A percentile compares a stretch with the other conserved stretches of the same genome.
Evolutionary conservation across 2,888 invertebrate species (phyloP).

Genomic region (Nephrotoma guestfalica): DNA sequence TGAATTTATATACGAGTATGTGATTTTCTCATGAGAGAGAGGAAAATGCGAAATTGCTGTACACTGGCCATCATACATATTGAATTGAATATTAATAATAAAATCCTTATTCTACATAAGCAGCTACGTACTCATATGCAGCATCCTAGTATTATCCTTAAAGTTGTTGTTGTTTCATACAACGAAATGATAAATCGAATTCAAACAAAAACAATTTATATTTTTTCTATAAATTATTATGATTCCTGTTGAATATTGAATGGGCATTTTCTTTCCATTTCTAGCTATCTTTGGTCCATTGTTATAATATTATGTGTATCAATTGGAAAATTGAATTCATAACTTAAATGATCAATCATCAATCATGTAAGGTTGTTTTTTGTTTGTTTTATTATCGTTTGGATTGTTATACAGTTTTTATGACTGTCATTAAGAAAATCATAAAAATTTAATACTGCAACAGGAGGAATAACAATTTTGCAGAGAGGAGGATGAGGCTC

Average conservation of each 20-base stretch:
- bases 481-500: background rate
- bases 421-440: background rate
- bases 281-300: background rate
- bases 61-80: background rate
- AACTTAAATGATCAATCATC: conserved; percentile 16
- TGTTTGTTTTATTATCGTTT: background rate
- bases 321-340: conserved; percentile 10
- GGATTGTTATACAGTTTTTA: background rate
- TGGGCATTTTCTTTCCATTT: background rate
- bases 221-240: background rate
- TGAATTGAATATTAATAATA: conserved; percentile 2
- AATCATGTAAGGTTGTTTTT: conserved; percentile 10
- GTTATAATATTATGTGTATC: background rate
- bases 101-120: background rate
- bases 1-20: background rate
- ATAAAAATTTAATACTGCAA: background rate
- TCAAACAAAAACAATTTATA: conserved; percentile 6
- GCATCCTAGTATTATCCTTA: background rate
- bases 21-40: background rate
- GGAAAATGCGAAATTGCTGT: background rate
- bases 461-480: background rate
- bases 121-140: background rate
- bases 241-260: conserved; percentile 5
- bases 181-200: conserved; percentile 5
- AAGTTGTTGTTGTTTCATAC: background rate